Percentiles rank a stretch among this genome's conserved stretches.
These are phyloP conservation scores for Sorex araneus DNA, from an alignment of 2,113 vertebrate species.

Conservation along the genomic window DNA sequence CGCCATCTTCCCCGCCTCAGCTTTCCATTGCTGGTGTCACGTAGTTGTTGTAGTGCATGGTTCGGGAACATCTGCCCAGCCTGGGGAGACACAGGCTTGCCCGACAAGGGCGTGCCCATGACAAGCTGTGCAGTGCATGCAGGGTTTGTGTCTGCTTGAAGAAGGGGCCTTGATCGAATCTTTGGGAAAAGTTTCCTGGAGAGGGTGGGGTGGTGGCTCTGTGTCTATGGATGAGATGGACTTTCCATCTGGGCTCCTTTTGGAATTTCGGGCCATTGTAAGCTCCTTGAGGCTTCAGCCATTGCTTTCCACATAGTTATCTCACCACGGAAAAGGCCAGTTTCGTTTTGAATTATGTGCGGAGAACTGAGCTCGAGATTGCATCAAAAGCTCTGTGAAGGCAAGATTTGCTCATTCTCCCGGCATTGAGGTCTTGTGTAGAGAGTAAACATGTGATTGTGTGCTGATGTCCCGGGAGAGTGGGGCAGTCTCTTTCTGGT, in stretches of 20 bases:
- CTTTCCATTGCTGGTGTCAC: not conserved
- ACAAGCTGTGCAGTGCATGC: not conserved
- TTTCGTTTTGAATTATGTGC: conserved; percentile 28
- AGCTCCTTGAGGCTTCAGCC: not conserved
- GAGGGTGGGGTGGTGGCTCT: not conserved
- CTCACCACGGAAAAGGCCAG: not conserved
- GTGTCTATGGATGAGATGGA: not conserved
- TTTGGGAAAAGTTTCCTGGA: not conserved
- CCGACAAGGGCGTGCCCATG: not conserved
- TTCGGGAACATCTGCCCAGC: not conserved
- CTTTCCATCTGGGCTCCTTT: not conserved
- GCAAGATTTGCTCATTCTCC: not conserved
- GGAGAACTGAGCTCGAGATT: not conserved
- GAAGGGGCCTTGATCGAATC: not conserved
- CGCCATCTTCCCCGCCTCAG: not conserved
- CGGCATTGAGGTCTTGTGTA: not conserved
- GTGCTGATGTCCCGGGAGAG: not conserved
- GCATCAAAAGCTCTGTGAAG: not conserved
- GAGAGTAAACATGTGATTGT: conserved; percentile 27
- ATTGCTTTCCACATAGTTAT: not conserved
- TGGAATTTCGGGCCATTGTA: conserved; percentile 20
- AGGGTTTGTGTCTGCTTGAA: not conserved
- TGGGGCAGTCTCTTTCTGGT: not conserved
- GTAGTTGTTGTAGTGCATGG: not conserved
- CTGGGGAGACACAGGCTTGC: not conserved